Evolutionary conservation across 2,888 invertebrate genomes (phyloP).

Genomic region (Cecidostiba fungosa): DNA sequence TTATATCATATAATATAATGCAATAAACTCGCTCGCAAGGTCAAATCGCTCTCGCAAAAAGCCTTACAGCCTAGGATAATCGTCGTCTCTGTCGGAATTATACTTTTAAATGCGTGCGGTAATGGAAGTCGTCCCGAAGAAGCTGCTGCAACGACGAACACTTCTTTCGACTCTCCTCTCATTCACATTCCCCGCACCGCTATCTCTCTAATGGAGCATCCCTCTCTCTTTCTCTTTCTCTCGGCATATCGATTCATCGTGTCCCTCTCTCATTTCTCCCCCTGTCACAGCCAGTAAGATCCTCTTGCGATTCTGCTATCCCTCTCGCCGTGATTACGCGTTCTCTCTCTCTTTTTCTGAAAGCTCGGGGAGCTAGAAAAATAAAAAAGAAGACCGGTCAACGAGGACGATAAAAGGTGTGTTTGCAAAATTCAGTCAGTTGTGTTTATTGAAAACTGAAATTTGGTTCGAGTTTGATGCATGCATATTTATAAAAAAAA

Average conservation of each 20-base stretch:
- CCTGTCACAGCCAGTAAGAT: not conserved
- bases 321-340: not conserved
- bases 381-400: not conserved
- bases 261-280: not conserved
- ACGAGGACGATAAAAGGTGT: not conserved
- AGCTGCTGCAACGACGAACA: not conserved
- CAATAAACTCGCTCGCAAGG: not conserved
- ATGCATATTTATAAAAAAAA: constrained; percentile 35
- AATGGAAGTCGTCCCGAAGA: constrained; percentile 27
- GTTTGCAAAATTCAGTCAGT: not conserved
- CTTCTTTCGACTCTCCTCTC: not conserved
- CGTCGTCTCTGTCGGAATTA: constrained; percentile 1
- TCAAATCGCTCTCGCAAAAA: not conserved
- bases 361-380: not conserved
- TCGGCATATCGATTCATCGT: constrained; percentile 23
- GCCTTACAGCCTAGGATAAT: constrained; percentile 3
- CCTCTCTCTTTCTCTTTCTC: constrained; percentile 1
- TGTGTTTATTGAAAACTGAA: not conserved
- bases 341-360: not conserved
- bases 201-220: constrained; percentile 49
- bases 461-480: constrained; percentile 34
- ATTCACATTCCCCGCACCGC: not conserved
- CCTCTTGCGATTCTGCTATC: not conserved
- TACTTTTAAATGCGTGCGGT: constrained; percentile 36
- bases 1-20: no score